Base-by-base conservation (phyloP, 2,888 invertebrate genomes). In the Hedychridium roseum region DNA sequence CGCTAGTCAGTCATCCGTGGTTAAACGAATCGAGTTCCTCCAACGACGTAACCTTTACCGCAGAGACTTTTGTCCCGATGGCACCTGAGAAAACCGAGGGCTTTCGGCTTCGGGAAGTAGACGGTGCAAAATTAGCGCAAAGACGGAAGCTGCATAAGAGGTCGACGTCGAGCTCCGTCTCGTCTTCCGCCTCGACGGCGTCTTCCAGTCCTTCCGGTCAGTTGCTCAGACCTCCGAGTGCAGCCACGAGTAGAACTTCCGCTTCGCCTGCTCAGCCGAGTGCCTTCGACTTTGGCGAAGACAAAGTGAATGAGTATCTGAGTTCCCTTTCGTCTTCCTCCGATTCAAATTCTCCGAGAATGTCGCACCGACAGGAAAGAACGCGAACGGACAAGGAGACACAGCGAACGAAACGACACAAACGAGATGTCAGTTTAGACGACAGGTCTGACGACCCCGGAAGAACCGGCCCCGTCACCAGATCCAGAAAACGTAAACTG, bases 81-180 rank as follows among this genome's bases (percentile, higher is more conserved):
- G 11, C 6, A 1, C 82, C 83, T 67, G 89, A 89, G 0, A 85
- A 86, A 39, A 79, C 84, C 12, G 87, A 88, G 69, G 89, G 90
- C n/a, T 90, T 91, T 74, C 81, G 88, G 32, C 79, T 91, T 45
- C 83, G 88, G 74, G 89, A 89, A 63, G 90, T 90, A 1, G 82
- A 84, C 20, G 85, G 85, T 43, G 89, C 90, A 0, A 86, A 87
- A 58, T 79, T 90, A 43, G 89, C 89, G 7, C 87, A 88, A 71
- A 80, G 89, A 18, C 81, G 90, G 2, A 83, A 86, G 66, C 79
- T 84, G 71, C 87, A 86, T 64, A 86, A 87, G 58, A 81, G 82
- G 40, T 81, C 82, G 20, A 81, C 80, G 1, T 79, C 78, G 12
- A 79, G 78, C 40, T 79, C 80, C 4, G 74, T 78, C 1, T 76